phyloP scores from a whole-genome alignment of 2,797 vertebrate genomes.

The Serranus cabrilla region DNA sequence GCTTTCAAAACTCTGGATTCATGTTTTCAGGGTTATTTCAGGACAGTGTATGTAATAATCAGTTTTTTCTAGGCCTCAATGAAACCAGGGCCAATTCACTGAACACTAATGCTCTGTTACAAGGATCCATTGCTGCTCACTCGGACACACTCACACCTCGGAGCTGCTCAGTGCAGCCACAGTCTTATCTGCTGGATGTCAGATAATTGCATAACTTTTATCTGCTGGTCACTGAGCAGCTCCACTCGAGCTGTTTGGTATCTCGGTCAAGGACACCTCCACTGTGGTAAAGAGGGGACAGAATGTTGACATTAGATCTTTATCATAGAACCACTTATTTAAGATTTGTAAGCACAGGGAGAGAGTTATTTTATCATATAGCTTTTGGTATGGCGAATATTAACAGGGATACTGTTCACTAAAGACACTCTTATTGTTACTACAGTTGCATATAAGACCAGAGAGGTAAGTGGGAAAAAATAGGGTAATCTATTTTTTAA shows the following conservation, averaged over 20 bases:
- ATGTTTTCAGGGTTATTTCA: background rate
- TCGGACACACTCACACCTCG: slow-evolving; percentile 13
- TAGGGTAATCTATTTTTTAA: too few relatives aligned
- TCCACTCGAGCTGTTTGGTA: slow-evolving; percentile 1
- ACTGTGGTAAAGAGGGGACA: background rate
- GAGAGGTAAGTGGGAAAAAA: too few relatives aligned
- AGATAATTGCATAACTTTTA: slow-evolving; percentile 33
- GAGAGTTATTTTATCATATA: background rate
- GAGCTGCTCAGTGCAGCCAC: background rate
- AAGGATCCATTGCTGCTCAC: slow-evolving; percentile 11
- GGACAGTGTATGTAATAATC: slow-evolving; percentile 10
- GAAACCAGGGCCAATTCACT: slow-evolving; percentile 6
- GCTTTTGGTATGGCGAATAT: background rate
- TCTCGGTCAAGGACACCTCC: slow-evolving; percentile 22
- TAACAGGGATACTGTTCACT: background rate
- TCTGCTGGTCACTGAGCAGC: slow-evolving; percentile 23
- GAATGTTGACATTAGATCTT: too few relatives aligned
- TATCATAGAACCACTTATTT: background rate
- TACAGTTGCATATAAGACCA: background rate
- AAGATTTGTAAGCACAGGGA: background rate
- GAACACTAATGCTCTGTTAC: background rate
- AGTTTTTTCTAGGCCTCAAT: slow-evolving; percentile 7
- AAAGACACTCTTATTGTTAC: background rate
- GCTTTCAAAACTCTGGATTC: background rate
- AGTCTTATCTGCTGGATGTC: slow-evolving; percentile 33